These are phyloP conservation scores for Luperina nickerlii DNA, from an alignment of 2,888 invertebrate species.

Conservation along the genomic window DNA sequence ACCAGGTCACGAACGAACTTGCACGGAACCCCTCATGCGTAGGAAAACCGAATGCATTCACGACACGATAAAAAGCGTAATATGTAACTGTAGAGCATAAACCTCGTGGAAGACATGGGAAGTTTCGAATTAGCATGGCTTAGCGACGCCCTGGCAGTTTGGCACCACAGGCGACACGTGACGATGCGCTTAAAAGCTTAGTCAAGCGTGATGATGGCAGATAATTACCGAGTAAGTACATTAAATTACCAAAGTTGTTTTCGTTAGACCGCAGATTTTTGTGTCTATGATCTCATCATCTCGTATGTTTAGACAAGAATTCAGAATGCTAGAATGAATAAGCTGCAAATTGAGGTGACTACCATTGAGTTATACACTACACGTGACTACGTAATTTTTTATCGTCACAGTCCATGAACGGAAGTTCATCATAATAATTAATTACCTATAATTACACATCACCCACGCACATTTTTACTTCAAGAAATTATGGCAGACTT, in stretches of 20 bases:
- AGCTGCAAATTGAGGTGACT: conserved; percentile 10
- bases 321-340: conserved; percentile 12
- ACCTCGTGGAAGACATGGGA: conserved; percentile 71
- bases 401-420: conserved; percentile 14
- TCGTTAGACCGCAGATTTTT: conserved; percentile 31
- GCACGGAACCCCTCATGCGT: conserved; percentile 85
- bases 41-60: conserved; percentile 83
- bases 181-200: conserved; percentile 37
- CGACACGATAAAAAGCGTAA: conserved; percentile 77
- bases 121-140: conserved; percentile 52
- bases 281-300: conserved; percentile 23
- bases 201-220: conserved; percentile 28
- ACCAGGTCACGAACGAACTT: conserved; percentile 79
- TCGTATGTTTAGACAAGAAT: conserved; percentile 4
- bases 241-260: conserved; percentile 48
- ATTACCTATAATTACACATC: not conserved
- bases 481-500: conserved; percentile 9
- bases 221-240: conserved; percentile 57
- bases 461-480: conserved; percentile 16
- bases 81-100: conserved; percentile 75
- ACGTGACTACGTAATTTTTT: not conserved
- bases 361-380: too few relatives aligned
- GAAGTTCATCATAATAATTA: conserved; percentile 21
- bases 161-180: conserved; percentile 43
- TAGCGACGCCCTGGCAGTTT: conserved; percentile 34